A percentile compares a stretch with the other conserved stretches of the same genome.
phyloP scores from a whole-genome alignment of 2,888 invertebrate species.

The Hedychridium roseum region DNA sequence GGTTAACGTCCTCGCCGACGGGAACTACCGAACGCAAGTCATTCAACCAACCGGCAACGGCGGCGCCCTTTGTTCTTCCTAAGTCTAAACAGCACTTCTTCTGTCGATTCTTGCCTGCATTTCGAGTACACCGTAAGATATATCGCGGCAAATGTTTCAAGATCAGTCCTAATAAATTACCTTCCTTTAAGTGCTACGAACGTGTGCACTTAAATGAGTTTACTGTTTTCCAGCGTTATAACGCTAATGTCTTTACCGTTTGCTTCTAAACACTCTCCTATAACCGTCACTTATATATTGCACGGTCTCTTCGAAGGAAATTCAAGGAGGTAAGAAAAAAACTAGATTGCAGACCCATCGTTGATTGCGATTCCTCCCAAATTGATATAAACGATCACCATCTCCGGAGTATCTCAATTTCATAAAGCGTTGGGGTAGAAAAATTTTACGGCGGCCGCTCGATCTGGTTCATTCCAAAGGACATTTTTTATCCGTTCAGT shows the following conservation, averaged over 20 bases:
- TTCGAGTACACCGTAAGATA: conserved; percentile 26
- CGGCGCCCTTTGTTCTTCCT: conserved; percentile 40
- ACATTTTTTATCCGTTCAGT: neutral
- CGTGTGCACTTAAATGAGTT: too few relatives aligned
- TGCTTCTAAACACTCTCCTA: too few relatives aligned
- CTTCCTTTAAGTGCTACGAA: conserved; percentile 2
- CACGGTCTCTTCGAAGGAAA: too few relatives aligned
- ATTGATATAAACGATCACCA: conserved; percentile 52
- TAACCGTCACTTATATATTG: too few relatives aligned
- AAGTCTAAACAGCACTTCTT: conserved; percentile 19
- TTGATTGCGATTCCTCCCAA: conserved; percentile 20
- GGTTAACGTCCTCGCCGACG: conserved; percentile 51
- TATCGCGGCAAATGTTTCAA: conserved; percentile 44
- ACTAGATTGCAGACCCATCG: too few relatives aligned
- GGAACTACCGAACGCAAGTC: conserved; percentile 13
- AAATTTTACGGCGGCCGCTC: conserved; percentile 10
- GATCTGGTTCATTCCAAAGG: neutral
- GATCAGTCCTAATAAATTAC: conserved; percentile 44
- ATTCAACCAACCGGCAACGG: conserved; percentile 9
- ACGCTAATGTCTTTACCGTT: neutral
- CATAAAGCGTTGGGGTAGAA: conserved; percentile 16
- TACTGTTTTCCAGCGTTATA: neutral
- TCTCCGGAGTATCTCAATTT: conserved; percentile 13
- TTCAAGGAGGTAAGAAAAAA: too few relatives aligned
- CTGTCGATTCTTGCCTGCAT: conserved; percentile 10